phyloP scores from a whole-genome alignment of 2,888 invertebrate genomes.

The Hemaris fuciformis region DNA sequence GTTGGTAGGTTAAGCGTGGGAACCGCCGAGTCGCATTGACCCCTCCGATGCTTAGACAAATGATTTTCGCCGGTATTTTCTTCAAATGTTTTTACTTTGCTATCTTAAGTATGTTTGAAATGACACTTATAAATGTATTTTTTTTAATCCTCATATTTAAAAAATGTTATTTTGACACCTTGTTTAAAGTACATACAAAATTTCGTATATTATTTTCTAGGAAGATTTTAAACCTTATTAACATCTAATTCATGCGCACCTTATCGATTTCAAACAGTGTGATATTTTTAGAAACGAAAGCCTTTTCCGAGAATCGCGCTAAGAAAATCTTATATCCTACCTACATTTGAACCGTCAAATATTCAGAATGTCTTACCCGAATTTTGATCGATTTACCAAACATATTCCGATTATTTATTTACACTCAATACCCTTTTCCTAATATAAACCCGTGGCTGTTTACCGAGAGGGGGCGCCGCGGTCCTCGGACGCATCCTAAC shows the following conservation, averaged over 20 bases:
- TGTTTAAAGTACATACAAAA: too few relatives aligned
- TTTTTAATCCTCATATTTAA: background rate
- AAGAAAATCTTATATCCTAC: background rate
- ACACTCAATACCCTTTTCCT: constrained; percentile 52
- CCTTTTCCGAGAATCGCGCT: too few relatives aligned
- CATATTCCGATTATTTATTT: constrained; percentile 45
- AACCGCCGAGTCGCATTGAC: constrained; percentile 72
- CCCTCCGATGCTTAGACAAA: constrained; percentile 75
- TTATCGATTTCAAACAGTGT: too few relatives aligned
- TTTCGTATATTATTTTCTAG: too few relatives aligned
- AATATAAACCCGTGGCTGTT: constrained; percentile 49
- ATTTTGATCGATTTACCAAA: constrained; percentile 20
- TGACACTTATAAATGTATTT: constrained; percentile 17
- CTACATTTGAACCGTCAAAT: background rate
- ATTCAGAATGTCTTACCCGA: background rate
- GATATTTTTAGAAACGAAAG: too few relatives aligned
- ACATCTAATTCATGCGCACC: too few relatives aligned
- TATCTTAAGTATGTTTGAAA: background rate
- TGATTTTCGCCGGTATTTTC: constrained; percentile 68
- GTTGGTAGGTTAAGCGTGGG: constrained; percentile 66
- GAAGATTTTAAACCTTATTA: too few relatives aligned
- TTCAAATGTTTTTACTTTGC: constrained; percentile 49
- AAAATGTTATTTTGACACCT: background rate
- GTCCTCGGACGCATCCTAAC: constrained; percentile 66
- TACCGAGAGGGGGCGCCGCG: constrained; percentile 49